Evolutionary conservation across 2,888 invertebrate genomes (phyloP).

Genomic region (Sceliomorpha sp.): DNA sequence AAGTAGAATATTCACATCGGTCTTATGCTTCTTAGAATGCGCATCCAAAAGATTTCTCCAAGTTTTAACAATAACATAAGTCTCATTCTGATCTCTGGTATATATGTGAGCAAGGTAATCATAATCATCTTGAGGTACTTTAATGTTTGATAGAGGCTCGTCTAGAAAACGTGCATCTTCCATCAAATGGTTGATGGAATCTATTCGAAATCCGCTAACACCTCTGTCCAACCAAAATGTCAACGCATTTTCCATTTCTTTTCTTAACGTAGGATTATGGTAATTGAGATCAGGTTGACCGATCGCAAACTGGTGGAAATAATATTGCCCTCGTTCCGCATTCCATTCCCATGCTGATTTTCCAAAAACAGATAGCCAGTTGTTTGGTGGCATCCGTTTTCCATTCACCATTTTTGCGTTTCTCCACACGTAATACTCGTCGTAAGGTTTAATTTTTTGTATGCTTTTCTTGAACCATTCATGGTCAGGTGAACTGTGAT

Average conservation of each 20-base stretch:
- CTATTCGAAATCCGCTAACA: constrained; percentile 84
- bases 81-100: constrained; percentile 72
- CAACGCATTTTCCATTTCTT: constrained; percentile 81
- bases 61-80: constrained; percentile 78
- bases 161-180: constrained; percentile 66
- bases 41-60: constrained; percentile 84
- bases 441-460: constrained; percentile 83
- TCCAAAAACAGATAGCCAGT: constrained; percentile 82
- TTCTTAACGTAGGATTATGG: constrained; percentile 80
- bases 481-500: constrained; percentile 88
- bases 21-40: constrained; percentile 78
- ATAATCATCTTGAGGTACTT: constrained; percentile 64
- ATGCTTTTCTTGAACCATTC: constrained; percentile 90
- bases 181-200: constrained; percentile 76
- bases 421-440: constrained; percentile 89
- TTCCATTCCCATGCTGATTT: constrained; percentile 85
- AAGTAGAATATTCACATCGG: constrained; percentile 81
- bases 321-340: constrained; percentile 82
- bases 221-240: constrained; percentile 83
- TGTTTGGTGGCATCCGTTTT: constrained; percentile 74
- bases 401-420: constrained; percentile 81
- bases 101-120: constrained; percentile 75
- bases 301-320: constrained; percentile 84
- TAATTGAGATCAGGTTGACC: constrained; percentile 86
- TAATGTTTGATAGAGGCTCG: constrained; percentile 65